Base-by-base conservation (phyloP, 2,888 invertebrate genomes). In the Tetragonisca angustula region DNA sequence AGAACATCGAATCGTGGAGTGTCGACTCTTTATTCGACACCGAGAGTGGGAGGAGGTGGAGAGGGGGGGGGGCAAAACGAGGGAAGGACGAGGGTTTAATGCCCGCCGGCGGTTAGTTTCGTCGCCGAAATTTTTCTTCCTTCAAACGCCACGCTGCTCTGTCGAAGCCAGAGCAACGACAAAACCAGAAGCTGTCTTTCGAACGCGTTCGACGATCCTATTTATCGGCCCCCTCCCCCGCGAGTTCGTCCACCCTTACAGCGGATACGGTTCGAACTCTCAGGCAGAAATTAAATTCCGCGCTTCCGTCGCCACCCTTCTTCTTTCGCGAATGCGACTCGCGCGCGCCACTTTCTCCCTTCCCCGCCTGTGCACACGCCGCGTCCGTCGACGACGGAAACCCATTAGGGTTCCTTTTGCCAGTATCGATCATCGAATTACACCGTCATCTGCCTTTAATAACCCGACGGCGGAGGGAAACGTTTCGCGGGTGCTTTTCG, bases 251-350 rank as follows among this genome's bases (percentile, higher is more conserved):
- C 59, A 61, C 59, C 64, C 61, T 59, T 62, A 36, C 52, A 74
- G 54, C n/a, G 70, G 24, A 54, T 24, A 27, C 52, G 56, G 27
- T 59, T 36, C 64, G n/a, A 81, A 76, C 77, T 79, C 79, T 79
- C 68, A 54, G 21, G 72, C 49, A n/a, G 76, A 87, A 86, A 88
- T 87, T 72, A 83, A 87, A 87, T 88, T 84, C 49, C 27, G 13
- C 50, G 49, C 27, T 32, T 79, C 72, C 27, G 61, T 61, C 19
- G 61, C 27, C 61, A 61, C 61, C 61, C 61, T 61, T 61, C 61
- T 32, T 61, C 61, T 32, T 61, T 61, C 19, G 76, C 72, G 61
- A 83, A 79, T 76, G 43, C 32, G 32, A 32, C 32, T 32, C 70
- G 65, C 70, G 61, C 52, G 65, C 56, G 65, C 76, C 9, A 21